These are phyloP conservation scores for Cylloceria caligata DNA, from an alignment of 2,888 invertebrate genomes.

Conservation along the genomic window DNA sequence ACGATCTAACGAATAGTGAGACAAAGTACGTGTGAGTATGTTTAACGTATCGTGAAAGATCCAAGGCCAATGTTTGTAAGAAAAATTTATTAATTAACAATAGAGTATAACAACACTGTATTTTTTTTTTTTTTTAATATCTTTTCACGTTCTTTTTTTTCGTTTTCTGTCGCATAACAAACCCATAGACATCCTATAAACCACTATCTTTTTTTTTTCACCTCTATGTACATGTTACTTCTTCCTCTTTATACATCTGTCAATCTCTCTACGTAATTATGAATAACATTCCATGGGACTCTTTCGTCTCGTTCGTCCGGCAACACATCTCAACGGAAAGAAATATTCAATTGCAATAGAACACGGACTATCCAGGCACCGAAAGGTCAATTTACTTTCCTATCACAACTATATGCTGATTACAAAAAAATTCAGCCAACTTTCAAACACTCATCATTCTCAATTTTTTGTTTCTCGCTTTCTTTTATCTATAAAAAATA, in stretches of 20 bases:
- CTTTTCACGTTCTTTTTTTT: slow-evolving; percentile 66
- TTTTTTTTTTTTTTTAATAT: slow-evolving; percentile 70
- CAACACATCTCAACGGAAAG: slow-evolving; percentile 77
- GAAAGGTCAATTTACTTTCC: slow-evolving; percentile 26
- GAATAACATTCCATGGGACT: slow-evolving; percentile 80
- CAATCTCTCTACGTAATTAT: slow-evolving; percentile 73
- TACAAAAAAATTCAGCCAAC: slow-evolving; percentile 43
- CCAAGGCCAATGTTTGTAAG: slow-evolving; percentile 82
- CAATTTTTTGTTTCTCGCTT: slow-evolving; percentile 14
- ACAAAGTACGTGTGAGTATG: slow-evolving; percentile 59
- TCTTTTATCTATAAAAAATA: slow-evolving; percentile 26
- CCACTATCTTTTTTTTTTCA: slow-evolving; percentile 69
- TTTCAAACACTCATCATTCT: slow-evolving; percentile 20
- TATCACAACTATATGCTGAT: slow-evolving; percentile 48
- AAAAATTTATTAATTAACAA: slow-evolving; percentile 84
- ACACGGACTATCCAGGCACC: slow-evolving; percentile 43
- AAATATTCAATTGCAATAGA: slow-evolving; percentile 67
- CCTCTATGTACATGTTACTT: slow-evolving; percentile 78
- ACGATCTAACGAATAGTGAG: slow-evolving; percentile 38
- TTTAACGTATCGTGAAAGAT: slow-evolving; percentile 77
- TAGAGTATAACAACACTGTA: slow-evolving; percentile 80
- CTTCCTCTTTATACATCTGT: slow-evolving; percentile 62
- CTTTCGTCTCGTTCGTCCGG: slow-evolving; percentile 75
- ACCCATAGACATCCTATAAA: slow-evolving; percentile 82
- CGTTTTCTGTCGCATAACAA: slow-evolving; percentile 82